Percentiles rank a stretch among this genome's conserved stretches.
phyloP scores from a whole-genome alignment of 2,113 vertebrate species.

The Ginglymostoma cirratum region DNA sequence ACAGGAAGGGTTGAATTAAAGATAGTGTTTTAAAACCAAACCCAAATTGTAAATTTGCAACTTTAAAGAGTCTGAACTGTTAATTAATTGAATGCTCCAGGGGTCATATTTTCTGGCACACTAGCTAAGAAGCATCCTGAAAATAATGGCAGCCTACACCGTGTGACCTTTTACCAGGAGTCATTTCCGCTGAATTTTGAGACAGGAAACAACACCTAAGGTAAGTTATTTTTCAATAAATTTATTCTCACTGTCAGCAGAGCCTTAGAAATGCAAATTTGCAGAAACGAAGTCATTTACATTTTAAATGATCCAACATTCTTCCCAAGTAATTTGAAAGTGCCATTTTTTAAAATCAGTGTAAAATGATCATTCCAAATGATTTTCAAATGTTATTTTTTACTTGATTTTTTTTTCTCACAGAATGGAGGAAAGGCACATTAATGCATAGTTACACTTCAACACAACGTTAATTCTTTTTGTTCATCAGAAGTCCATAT shows the following conservation, averaged over 20 bases:
- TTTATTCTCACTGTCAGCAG: neutral
- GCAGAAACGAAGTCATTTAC: neutral
- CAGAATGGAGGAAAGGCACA: neutral
- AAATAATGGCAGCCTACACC: neutral
- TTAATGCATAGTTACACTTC: neutral
- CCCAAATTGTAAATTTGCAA: neutral
- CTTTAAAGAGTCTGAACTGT: neutral
- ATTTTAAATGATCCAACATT: neutral
- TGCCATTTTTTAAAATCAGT: neutral
- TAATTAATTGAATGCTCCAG: constrained; percentile 6
- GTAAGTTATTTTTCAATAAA: neutral
- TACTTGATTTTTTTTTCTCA: neutral
- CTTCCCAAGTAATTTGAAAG: neutral
- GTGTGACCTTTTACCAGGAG: neutral
- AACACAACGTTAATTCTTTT: neutral
- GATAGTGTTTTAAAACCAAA: neutral
- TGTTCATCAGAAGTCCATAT: no score
- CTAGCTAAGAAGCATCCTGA: neutral
- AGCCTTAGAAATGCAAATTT: neutral
- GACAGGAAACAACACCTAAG: neutral
- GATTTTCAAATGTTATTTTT: neutral
- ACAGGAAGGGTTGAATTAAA: neutral
- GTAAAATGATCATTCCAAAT: neutral
- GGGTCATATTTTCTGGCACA: neutral
- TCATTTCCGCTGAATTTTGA: constrained; percentile 2